phyloP scores from a whole-genome alignment of 2,797 vertebrate genomes.

The Dallia pectoralis region DNA sequence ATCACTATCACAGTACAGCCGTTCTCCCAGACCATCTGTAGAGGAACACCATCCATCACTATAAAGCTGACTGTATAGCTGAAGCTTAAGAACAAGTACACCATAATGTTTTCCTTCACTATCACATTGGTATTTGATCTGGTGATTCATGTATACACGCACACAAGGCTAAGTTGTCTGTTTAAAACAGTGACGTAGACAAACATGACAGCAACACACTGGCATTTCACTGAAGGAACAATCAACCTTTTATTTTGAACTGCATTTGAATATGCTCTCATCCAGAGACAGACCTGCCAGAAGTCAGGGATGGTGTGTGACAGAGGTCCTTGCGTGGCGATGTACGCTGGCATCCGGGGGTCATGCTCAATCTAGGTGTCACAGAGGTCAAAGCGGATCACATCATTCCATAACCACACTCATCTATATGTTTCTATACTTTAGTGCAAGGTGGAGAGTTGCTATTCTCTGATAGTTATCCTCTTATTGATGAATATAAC shows the following conservation, averaged over 20 bases:
- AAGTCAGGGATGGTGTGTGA: conserved; percentile 97
- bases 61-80: not conserved
- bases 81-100: not conserved
- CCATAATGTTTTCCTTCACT: not conserved
- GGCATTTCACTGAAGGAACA: not conserved
- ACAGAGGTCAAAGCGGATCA: conserved; percentile 33
- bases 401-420: conserved; percentile 18
- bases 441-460: no score
- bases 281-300: conserved; percentile 85
- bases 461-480: no score
- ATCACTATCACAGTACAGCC: conserved; percentile 96
- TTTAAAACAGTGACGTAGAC: conserved; percentile 1
- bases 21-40: conserved; percentile 94
- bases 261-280: not conserved
- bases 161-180: not conserved
- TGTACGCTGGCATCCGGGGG: conserved; percentile 95
- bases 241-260: not conserved
- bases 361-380: conserved; percentile 89
- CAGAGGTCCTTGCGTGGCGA: conserved; percentile 92
- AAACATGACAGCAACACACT: not conserved
- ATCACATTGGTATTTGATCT: not conserved
- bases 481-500: no score
- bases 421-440: not conserved
- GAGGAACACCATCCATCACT: conserved; percentile 6
- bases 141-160: not conserved